These are phyloP conservation scores for Trochalopteron elliotii DNA, from an alignment of 2,113 vertebrate species.

Conservation along the genomic window DNA sequence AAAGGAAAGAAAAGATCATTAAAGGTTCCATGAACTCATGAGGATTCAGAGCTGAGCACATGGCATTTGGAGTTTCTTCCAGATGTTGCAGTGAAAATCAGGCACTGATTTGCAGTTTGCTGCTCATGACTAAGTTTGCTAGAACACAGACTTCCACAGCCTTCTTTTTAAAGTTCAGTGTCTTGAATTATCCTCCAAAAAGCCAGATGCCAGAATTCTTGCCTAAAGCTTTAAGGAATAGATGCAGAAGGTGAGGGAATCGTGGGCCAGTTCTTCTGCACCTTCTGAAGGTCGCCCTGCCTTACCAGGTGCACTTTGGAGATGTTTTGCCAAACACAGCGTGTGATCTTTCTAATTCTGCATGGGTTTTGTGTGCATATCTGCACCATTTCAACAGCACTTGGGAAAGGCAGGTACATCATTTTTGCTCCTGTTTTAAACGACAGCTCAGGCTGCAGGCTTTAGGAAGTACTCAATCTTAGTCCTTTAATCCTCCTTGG, in stretches of 20 bases:
- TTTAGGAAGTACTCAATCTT: not conserved
- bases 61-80: not conserved
- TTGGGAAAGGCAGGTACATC: not conserved
- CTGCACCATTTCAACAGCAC: not conserved
- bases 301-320: not conserved
- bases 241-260: not conserved
- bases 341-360: not conserved
- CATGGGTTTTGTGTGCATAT: not conserved
- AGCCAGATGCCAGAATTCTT: not conserved
- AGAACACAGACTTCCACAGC: not conserved
- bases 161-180: not conserved
- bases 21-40: not conserved
- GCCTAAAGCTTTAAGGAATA: not conserved
- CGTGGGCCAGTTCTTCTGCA: not conserved
- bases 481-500: constrained; percentile 62
- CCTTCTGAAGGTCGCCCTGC: constrained; percentile 3
- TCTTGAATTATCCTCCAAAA: not conserved
- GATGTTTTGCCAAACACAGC: not conserved
- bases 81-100: not conserved
- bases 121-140: not conserved
- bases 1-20: not conserved
- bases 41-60: not conserved
- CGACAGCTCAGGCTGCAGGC: not conserved
- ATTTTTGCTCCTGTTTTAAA: not conserved
- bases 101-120: not conserved